Percentiles rank a stretch among this genome's conserved stretches.
Evolutionary conservation across 2,113 vertebrate species (phyloP).

Genomic region (Micronisus gabar): DNA sequence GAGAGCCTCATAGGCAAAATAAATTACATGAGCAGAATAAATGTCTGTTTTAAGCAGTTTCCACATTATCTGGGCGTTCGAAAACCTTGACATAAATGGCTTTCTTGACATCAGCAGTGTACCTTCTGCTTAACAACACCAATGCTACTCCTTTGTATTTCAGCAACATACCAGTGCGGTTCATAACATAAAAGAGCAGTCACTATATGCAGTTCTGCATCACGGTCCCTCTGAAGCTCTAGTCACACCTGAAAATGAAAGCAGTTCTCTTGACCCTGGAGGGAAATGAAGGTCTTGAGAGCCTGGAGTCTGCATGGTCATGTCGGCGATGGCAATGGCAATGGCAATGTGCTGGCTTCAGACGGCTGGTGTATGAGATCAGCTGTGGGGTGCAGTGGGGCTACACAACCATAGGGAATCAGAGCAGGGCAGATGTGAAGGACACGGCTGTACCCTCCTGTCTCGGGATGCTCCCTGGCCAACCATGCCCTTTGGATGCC

Average conservation of each 20-base stretch:
- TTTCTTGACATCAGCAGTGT: neutral
- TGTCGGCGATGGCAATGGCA: accelerated
- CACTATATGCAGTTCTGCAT: neutral
- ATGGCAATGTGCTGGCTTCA: neutral
- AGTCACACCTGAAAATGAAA: neutral
- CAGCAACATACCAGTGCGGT: neutral
- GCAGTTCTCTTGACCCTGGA: neutral
- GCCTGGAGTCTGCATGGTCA: neutral
- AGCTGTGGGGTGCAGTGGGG: neutral
- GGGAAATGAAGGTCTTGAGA: neutral
- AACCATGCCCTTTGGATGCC: neutral
- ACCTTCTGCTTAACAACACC: neutral
- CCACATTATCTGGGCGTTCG: neutral
- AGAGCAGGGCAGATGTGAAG: neutral
- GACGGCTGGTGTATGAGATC: neutral
- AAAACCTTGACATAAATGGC: neutral
- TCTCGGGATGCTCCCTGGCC: neutral
- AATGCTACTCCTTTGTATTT: neutral
- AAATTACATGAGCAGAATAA: neutral
- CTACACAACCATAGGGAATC: accelerated
- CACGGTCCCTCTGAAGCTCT: neutral
- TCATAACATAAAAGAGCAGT: neutral
- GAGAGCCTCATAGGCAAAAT: neutral
- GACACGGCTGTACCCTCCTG: neutral
- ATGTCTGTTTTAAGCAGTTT: neutral